Evolutionary conservation across 2,113 vertebrate genomes (phyloP).

Genomic region (Catharus bicknelli): DNA sequence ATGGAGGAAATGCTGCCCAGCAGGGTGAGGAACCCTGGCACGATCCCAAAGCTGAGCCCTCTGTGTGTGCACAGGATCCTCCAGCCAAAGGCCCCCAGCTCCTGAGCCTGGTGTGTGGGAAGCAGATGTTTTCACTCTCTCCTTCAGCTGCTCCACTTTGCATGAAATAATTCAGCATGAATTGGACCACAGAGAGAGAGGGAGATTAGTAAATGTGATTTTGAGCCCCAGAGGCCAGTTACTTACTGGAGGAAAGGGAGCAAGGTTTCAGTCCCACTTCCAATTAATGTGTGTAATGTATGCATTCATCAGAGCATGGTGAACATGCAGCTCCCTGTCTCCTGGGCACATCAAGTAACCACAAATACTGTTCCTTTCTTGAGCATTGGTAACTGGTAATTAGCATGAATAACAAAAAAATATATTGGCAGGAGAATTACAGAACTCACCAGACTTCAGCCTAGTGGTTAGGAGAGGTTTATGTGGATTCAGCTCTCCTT

Average conservation of each 20-base stretch:
- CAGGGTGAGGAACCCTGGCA: neutral
- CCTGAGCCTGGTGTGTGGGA: neutral
- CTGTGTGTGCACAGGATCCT: accelerated
- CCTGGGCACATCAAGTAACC: neutral
- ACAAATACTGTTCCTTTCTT: neutral
- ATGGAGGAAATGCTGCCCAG: neutral
- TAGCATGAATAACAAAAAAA: neutral
- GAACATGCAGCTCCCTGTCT: constrained; percentile 1
- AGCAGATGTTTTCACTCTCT: neutral
- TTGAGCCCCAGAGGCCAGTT: constrained; percentile 25
- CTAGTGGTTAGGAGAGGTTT: neutral
- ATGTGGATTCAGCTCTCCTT: neutral
- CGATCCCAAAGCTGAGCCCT: neutral
- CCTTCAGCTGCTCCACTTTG: neutral
- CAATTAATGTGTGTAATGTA: constrained; percentile 17
- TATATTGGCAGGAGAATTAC: neutral
- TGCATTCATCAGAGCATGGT: neutral
- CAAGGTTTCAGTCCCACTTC: neutral
- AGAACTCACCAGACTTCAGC: neutral
- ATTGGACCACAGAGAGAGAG: constrained; percentile 32
- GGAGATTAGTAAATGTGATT: constrained; percentile 41
- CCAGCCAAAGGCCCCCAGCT: neutral
- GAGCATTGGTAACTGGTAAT: neutral
- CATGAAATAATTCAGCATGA: constrained; percentile 16
- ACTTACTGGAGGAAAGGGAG: constrained; percentile 10